phyloP scores from a whole-genome alignment of 1,140 invertebrate genomes.

The Solenopsis invicta region DNA sequence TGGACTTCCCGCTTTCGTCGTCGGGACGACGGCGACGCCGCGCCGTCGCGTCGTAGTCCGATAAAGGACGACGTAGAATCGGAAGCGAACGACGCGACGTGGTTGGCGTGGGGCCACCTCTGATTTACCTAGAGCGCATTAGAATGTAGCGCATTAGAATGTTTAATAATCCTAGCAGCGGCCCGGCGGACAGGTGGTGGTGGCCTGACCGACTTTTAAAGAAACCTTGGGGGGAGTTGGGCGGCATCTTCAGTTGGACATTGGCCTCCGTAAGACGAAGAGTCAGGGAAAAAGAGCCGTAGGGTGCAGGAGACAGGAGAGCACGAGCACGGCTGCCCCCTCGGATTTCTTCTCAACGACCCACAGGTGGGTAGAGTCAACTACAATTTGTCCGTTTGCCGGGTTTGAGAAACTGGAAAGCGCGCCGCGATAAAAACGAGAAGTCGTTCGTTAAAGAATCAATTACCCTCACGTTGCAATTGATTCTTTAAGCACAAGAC shows the following conservation, averaged over 20 bases:
- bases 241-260: constrained; percentile 86
- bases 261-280: constrained; percentile 86
- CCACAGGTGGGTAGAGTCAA: constrained; percentile 59
- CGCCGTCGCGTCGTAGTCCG: background rate
- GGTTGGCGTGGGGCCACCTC: constrained; percentile 50
- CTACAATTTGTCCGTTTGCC: constrained; percentile 27
- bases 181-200: constrained; percentile 78
- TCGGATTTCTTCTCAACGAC: constrained; percentile 32
- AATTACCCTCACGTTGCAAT: background rate
- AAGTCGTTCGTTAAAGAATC: background rate
- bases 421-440: background rate
- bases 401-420: background rate
- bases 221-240: constrained; percentile 84
- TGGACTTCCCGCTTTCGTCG: constrained; percentile 34
- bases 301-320: constrained; percentile 78
- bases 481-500: background rate
- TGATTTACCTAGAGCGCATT: constrained; percentile 75
- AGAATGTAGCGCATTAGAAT: constrained; percentile 81
- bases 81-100: background rate
- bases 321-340: constrained; percentile 62
- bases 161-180: constrained; percentile 82
- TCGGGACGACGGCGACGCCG: background rate
- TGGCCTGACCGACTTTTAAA: constrained; percentile 85
- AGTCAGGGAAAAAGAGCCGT: constrained; percentile 84
- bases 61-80: constrained; percentile 24